Evolutionary conservation across 2,888 invertebrate genomes (phyloP).

Genomic region (Caenorhabditis panamensis): DNA sequence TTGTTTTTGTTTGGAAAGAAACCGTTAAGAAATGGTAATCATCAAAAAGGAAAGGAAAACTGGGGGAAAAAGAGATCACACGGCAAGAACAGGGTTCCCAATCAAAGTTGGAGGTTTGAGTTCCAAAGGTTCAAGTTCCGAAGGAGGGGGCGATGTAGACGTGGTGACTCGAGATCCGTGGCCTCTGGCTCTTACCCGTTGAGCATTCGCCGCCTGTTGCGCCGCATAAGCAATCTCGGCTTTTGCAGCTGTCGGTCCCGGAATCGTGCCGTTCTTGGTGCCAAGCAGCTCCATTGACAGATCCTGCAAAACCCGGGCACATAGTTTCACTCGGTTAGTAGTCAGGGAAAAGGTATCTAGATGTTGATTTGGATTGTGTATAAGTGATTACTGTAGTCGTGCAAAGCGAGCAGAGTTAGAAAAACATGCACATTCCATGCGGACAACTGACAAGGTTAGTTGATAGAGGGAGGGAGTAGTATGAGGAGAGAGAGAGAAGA

Average conservation of each 20-base stretch:
- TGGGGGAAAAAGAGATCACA: too few relatives aligned
- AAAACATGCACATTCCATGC: conserved; percentile 10
- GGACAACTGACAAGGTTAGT: conserved; percentile 10
- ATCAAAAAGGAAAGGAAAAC: conserved; percentile 8
- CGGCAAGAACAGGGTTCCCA: conserved; percentile 33
- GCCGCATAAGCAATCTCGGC: conserved; percentile 71
- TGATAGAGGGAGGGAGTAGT: not conserved
- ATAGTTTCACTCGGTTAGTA: conserved; percentile 55
- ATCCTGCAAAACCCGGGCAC: conserved; percentile 69
- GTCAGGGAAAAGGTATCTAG: conserved; percentile 1
- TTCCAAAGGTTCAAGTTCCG: too few relatives aligned
- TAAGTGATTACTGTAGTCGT: not conserved
- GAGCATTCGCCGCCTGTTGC: conserved; percentile 62
- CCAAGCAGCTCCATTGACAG: conserved; percentile 80
- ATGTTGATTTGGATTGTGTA: not conserved
- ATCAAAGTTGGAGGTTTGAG: too few relatives aligned
- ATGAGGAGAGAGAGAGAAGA: conserved; percentile 18
- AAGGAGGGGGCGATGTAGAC: not conserved
- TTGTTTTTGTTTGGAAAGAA: too few relatives aligned
- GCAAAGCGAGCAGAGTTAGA: not conserved
- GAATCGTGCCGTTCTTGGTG: conserved; percentile 76
- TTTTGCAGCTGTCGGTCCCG: conserved; percentile 79
- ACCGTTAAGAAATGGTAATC: not conserved
- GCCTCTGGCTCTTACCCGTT: conserved; percentile 53
- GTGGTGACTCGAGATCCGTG: not conserved